Percentiles rank a stretch among this genome's conserved stretches.
Conservation (phyloP, 2,797 vertebrate genomes). For the Sarcophilus harrisii region DNA sequence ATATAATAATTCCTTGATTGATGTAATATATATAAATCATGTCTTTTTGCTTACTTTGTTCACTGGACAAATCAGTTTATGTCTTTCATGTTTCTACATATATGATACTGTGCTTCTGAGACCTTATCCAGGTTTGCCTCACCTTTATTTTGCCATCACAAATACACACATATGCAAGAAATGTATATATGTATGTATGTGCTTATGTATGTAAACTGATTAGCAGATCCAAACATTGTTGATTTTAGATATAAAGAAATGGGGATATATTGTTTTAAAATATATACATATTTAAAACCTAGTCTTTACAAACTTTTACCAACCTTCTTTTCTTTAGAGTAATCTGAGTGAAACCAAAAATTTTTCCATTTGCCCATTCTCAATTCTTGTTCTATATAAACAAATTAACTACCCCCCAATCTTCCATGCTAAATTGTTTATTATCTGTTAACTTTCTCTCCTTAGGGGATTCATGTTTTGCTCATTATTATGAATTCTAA, state of each 20-base stretch:
- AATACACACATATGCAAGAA: background rate
- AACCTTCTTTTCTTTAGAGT: rapidly evolving
- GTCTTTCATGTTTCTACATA: background rate
- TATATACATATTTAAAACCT: background rate
- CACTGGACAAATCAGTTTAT: background rate
- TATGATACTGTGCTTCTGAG: background rate
- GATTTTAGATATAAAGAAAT: background rate
- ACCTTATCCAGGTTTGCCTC: background rate
- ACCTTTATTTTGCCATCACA: background rate
- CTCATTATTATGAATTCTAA: rapidly evolving
- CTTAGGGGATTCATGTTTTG: background rate
- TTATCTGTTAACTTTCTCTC: background rate
- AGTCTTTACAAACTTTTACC: rapidly evolving
- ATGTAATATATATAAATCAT: background rate
- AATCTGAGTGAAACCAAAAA: rapidly evolving
- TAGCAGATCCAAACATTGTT: background rate
- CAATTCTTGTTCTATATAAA: background rate
- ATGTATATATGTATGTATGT: background rate
- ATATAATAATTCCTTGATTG: background rate
- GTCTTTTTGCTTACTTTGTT: background rate
- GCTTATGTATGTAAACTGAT: background rate
- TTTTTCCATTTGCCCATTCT: rapidly evolving
- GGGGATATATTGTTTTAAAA: background rate
- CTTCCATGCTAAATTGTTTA: background rate
- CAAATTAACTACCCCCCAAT: background rate